These are phyloP conservation scores for Crenuchus spilurus DNA, from an alignment of 2,797 vertebrate species.

Conservation along the genomic window DNA sequence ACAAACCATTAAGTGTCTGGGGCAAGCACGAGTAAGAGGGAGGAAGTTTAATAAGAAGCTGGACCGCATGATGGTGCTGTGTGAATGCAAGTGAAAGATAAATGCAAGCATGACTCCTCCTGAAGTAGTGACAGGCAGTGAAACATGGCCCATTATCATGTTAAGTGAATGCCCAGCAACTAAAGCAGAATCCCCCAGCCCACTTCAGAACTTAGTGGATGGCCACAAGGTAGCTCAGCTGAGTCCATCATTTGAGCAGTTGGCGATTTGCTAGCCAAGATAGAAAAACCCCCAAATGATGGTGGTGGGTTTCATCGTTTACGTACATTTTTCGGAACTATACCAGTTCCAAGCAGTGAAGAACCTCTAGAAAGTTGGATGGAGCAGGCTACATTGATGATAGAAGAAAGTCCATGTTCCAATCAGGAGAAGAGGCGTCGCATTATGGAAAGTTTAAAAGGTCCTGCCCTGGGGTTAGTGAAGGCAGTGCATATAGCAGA, in stretches of 20 bases:
- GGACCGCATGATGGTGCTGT: neutral
- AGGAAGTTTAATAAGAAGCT: neutral
- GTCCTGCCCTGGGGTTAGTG: conserved; percentile 6
- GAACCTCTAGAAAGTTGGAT: conserved; percentile 39
- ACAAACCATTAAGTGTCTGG: neutral
- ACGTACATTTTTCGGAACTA: conserved; percentile 11
- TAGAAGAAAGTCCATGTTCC: conserved; percentile 36
- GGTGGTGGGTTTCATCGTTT: neutral
- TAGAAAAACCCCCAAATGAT: neutral
- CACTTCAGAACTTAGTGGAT: neutral
- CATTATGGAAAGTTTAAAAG: conserved; percentile 23
- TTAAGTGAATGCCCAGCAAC: neutral
- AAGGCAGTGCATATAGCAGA: conserved; percentile 8
- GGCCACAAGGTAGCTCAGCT: neutral
- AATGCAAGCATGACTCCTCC: neutral
- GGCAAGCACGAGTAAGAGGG: neutral
- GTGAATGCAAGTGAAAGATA: neutral
- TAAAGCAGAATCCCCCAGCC: neutral
- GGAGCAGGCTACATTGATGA: conserved; percentile 31
- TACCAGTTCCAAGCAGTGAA: conserved; percentile 24
- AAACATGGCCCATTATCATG: neutral
- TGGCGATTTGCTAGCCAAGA: conserved; percentile 20
- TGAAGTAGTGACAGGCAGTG: neutral
- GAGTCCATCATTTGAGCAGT: conserved; percentile 25
- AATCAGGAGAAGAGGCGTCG: conserved; percentile 4